Evolutionary conservation across 2,797 vertebrate genomes (phyloP), one percentile per base, ranked within the genome.

Genomic region (Lepus townsendii): DNA sequence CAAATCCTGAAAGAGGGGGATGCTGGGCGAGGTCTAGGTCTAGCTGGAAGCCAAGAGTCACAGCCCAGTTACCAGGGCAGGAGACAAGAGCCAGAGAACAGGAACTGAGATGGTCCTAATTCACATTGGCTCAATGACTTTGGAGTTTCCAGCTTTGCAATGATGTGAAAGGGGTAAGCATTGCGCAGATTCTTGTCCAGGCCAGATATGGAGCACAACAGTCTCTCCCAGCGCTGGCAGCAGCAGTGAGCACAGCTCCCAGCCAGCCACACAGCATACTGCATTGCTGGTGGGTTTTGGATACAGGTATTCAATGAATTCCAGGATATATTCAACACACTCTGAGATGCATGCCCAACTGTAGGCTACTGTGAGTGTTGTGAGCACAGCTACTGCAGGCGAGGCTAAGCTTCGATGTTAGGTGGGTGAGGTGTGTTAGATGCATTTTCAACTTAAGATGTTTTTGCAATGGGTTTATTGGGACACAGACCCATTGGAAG

Each of bases 81-180:
- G 42, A 38, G 47, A 8, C 0, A 26, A 30, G 20, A 47, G 3
- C 3, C 0, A 0, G 20, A 38, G 63, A 42, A 10, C 11, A 26
- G 32, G 14, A 52, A 22, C 50, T 19, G 2, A 32, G 19, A 26
- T 2, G 1, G 38, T 50, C 22, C 35, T 9, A 17, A 57, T 57
- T 4, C 54, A 57, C 54, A 57, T 57, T 57, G 54, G 54, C 19
- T 57, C 5, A 57, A 57, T 19, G 10, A 77, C 13, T 65, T n/a
- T 19, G 9, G 47, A 9, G 8, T 76, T 27, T 42, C 50, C 7
- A 4, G 8, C 20, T 84, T 54, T 71, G 35, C 3, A 6, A 54
- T 13, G 30, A 20, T n/a, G 16, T 5, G 7, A 66, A 66, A 35
- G 1, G 9, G 16, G 32, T 27, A 87, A 3, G 42, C 20, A 50